Conservation (phyloP, 2,797 vertebrate genomes). For the Gymnoscopelus microlampas region DNA sequence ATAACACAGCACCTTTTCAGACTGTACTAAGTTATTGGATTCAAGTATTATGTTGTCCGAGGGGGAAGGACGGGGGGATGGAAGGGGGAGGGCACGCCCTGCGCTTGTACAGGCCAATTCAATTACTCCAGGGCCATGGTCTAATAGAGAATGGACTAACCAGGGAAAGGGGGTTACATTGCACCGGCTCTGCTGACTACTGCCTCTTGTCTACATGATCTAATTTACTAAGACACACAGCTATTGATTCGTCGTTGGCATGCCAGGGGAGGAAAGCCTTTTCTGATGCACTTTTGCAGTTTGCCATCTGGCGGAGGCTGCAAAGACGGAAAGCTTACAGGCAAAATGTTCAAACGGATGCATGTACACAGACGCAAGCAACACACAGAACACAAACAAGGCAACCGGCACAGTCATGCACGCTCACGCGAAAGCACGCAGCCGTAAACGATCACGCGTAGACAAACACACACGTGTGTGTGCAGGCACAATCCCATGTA, state of each 20-base stretch:
- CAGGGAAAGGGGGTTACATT: conserved; percentile 71
- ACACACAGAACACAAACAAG: no score
- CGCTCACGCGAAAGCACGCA: not conserved
- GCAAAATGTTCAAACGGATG: not conserved
- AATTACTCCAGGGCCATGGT: conserved; percentile 71
- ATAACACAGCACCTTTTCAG: no score
- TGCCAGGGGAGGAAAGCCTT: conserved; percentile 70
- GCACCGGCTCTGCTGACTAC: conserved; percentile 73
- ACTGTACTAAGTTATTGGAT: conserved; percentile 50
- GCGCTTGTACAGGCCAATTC: conserved; percentile 77
- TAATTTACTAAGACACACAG: conserved; percentile 81
- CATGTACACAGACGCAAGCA: not conserved
- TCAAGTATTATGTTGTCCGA: conserved; percentile 69
- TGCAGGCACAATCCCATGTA: not conserved
- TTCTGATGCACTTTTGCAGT: conserved; percentile 64
- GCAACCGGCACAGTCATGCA: not conserved
- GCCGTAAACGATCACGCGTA: no score
- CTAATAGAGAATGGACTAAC: conserved; percentile 79
- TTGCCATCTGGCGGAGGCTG: conserved; percentile 50
- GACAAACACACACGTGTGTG: not conserved
- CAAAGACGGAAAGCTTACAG: conserved; percentile 39
- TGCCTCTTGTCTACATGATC: conserved; percentile 80
- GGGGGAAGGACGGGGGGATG: conserved; percentile 39
- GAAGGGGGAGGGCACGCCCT: conserved; percentile 61
- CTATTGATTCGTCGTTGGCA: conserved; percentile 77